phyloP scores from a whole-genome alignment of 2,113 vertebrate genomes.

The Rhabdornis inornatus region DNA sequence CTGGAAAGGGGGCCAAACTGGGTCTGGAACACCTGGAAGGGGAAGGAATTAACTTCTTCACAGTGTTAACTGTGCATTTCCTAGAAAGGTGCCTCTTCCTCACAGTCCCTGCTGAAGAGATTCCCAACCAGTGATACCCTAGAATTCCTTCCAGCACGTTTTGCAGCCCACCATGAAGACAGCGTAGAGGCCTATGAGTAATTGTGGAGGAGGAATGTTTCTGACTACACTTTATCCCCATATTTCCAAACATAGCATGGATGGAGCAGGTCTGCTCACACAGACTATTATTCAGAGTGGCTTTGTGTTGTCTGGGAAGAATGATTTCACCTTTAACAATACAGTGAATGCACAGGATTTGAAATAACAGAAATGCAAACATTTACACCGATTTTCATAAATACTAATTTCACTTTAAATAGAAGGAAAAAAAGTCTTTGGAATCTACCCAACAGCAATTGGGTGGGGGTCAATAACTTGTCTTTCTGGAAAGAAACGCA shows the following conservation, averaged over 20 bases:
- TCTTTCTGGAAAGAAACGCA: background rate
- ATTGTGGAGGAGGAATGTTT: slow-evolving; percentile 36
- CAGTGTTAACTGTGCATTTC: background rate
- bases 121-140: background rate
- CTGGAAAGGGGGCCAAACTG: background rate
- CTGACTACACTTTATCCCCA: background rate
- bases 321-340: background rate
- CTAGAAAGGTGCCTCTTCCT: background rate
- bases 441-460: background rate
- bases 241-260: slow-evolving; percentile 18
- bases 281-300: background rate
- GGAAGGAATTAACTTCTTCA: background rate
- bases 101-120: background rate
- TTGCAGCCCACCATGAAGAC: background rate
- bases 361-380: background rate
- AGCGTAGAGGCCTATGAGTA: background rate
- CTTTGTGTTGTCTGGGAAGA: background rate
- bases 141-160: background rate
- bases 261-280: background rate
- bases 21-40: background rate
- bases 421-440: background rate
- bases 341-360: background rate
- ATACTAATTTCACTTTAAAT: background rate
- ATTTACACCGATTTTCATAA: background rate
- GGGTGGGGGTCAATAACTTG: background rate